Conservation (phyloP, 2,888 invertebrate species). For the Operophtera brumata region DNA sequence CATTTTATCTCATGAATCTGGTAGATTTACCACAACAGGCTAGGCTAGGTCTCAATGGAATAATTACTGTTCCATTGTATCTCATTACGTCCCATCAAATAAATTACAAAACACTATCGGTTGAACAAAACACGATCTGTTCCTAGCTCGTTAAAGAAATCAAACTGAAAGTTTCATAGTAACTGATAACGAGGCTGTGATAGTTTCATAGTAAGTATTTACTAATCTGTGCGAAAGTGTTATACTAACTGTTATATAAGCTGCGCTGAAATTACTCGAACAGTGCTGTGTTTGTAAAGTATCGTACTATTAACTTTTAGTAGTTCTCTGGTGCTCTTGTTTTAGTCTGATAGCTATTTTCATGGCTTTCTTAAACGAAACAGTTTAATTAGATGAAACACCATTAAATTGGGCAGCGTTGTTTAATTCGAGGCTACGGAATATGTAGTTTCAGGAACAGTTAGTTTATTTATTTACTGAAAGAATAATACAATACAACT, state of each 20-base stretch:
- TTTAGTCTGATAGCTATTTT: conserved; percentile 2
- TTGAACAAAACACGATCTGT: conserved; percentile 1
- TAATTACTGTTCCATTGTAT: conserved; percentile 3
- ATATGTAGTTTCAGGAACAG: too few relatives aligned
- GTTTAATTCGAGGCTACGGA: too few relatives aligned
- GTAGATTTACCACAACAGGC: background rate
- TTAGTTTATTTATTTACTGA: too few relatives aligned
- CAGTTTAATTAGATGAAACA: background rate
- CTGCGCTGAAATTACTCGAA: background rate
- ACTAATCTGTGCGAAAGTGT: background rate
- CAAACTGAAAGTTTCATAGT: background rate
- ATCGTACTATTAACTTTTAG: background rate
- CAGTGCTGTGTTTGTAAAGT: background rate
- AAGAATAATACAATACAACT: too few relatives aligned
- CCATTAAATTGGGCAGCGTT: too few relatives aligned
- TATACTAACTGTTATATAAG: background rate
- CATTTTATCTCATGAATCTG: background rate
- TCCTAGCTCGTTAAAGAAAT: conserved; percentile 1
- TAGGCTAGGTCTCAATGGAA: background rate
- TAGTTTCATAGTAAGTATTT: background rate
- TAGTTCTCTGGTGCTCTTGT: background rate
- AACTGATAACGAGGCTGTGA: background rate
- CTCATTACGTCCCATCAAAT: conserved; percentile 1
- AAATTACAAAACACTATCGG: background rate
- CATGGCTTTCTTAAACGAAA: background rate